A percentile compares a stretch with the other conserved stretches of the same genome.
Conservation (phyloP, 2,113 vertebrate species). For the Corvus cornix region DNA sequence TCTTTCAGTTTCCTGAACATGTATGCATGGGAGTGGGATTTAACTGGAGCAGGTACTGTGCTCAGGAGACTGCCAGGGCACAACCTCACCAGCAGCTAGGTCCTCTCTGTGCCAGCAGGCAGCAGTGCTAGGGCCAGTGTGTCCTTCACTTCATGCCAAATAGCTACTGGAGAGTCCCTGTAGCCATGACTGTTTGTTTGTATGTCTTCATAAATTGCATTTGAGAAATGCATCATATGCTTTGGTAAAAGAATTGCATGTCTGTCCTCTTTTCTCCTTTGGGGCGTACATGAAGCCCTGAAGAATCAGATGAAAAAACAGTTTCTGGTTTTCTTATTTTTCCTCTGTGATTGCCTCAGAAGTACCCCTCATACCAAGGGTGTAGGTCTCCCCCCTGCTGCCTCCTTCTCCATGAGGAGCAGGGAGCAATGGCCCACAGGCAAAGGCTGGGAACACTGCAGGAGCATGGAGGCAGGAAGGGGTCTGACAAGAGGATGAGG, state of each 20-base stretch:
- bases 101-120: background rate
- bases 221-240: background rate
- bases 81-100: background rate
- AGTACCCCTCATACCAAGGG: background rate
- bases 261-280: background rate
- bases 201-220: background rate
- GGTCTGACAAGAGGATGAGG: background rate
- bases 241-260: background rate
- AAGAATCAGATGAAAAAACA: background rate
- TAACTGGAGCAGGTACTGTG: background rate
- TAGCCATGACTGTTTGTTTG: fast-evolving
- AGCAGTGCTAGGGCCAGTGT: background rate
- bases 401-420: background rate
- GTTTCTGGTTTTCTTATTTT: background rate
- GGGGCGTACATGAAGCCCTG: background rate
- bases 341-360: background rate
- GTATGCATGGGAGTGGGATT: background rate
- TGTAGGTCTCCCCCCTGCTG: fast-evolving
- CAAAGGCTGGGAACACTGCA: background rate
- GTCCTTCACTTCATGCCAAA: background rate
- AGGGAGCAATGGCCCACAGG: background rate
- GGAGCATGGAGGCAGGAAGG: fast-evolving
- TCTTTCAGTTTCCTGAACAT: background rate
- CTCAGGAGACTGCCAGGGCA: background rate
- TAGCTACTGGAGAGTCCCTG: background rate